These are phyloP conservation scores for Rhyacichthys aspro DNA, from an alignment of 2,797 vertebrate species.

Conservation along the genomic window DNA sequence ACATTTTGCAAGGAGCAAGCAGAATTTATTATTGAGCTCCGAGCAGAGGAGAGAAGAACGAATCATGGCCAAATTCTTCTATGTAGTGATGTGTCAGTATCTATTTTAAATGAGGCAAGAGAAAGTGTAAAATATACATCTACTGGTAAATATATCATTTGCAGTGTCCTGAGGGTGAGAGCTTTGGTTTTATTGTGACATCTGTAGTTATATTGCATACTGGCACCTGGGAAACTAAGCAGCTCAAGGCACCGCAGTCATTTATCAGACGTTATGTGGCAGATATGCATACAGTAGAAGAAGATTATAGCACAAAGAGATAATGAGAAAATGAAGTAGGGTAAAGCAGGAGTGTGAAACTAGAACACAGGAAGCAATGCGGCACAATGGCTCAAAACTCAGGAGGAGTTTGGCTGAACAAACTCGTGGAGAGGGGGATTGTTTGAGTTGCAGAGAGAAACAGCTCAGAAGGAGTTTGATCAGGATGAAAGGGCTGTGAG, in stretches of 20 bases:
- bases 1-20: constrained; percentile 3
- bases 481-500: constrained; percentile 26
- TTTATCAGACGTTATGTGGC: constrained; percentile 6
- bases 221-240: constrained; percentile 2
- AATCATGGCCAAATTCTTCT: not conserved
- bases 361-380: constrained; percentile 59
- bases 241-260: not conserved
- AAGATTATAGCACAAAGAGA: constrained; percentile 28
- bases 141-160: too few relatives aligned
- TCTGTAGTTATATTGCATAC: constrained; percentile 1
- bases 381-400: constrained; percentile 35
- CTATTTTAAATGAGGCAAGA: not conserved
- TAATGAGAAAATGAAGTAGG: constrained; percentile 39
- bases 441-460: constrained; percentile 33
- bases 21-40: not conserved
- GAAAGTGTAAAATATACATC: not conserved
- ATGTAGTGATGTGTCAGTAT: not conserved
- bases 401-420: constrained; percentile 47
- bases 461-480: constrained; percentile 36
- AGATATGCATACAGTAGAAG: constrained; percentile 6
- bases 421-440: constrained; percentile 25
- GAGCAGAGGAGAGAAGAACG: not conserved
- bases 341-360: constrained; percentile 56
- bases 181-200: not conserved
- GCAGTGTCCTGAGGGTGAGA: too few relatives aligned